A percentile compares a stretch with the other conserved stretches of the same genome.
phyloP scores from a whole-genome alignment of 2,113 vertebrate genomes.

The Saguinus imperator region DNA sequence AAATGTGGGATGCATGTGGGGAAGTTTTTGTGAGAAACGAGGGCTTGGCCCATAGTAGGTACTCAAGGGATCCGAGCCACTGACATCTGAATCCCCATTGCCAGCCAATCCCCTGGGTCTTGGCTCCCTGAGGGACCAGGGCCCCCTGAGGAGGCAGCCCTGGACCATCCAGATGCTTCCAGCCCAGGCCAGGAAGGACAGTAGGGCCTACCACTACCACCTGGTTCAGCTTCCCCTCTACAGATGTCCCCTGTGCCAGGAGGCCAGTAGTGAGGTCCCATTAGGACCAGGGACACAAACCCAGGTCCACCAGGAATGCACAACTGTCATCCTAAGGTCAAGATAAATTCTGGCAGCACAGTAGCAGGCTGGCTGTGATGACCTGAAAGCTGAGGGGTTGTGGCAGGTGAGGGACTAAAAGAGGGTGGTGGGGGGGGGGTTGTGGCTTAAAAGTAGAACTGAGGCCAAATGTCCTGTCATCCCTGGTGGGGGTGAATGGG shows the following conservation, averaged over 20 bases:
- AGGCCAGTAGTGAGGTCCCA: background rate
- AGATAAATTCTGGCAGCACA: background rate
- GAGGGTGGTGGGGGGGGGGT: rapidly evolving
- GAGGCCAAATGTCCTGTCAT: background rate
- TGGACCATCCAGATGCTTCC: background rate
- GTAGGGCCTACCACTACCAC: background rate
- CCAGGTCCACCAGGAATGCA: background rate
- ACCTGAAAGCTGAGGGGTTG: background rate
- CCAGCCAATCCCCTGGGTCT: background rate
- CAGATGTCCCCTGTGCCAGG: background rate
- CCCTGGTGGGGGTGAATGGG: background rate
- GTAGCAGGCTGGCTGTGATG: background rate
- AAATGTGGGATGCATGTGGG: rapidly evolving
- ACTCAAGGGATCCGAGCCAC: background rate
- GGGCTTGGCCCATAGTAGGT: background rate
- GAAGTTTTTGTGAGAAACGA: background rate
- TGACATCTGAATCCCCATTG: background rate
- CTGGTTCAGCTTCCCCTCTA: background rate
- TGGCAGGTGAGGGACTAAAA: background rate
- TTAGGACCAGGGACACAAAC: background rate
- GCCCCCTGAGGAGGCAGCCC: background rate
- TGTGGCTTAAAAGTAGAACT: background rate
- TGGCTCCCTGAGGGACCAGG: background rate
- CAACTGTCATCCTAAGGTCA: background rate
- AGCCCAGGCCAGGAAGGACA: background rate